Evolutionary conservation across 1,140 invertebrate species (phyloP).

Genomic region (Drosophila gunungcola): DNA sequence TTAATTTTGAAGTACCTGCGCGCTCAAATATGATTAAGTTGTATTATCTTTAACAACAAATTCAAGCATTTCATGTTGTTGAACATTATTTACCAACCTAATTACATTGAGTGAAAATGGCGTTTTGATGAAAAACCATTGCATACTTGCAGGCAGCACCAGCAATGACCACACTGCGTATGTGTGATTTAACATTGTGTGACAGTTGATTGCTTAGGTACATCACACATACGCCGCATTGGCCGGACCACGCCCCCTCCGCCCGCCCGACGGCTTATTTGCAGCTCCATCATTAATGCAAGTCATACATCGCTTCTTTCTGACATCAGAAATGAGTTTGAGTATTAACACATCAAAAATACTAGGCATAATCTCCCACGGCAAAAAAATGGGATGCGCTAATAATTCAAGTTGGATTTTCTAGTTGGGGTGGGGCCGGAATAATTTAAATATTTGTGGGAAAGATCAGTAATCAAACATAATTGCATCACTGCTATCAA

Average conservation of each 20-base stretch:
- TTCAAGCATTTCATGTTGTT: too few relatives aligned
- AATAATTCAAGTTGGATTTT: slow-evolving; percentile 9
- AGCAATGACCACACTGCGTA: slow-evolving; percentile 18
- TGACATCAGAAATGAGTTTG: slow-evolving; percentile 26
- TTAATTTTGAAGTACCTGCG: too few relatives aligned
- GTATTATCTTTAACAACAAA: too few relatives aligned
- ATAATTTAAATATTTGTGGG: slow-evolving; percentile 16
- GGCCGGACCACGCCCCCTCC: slow-evolving; percentile 7
- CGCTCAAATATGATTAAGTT: too few relatives aligned
- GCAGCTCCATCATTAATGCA: slow-evolving; percentile 49
- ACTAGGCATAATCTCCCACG: slow-evolving; percentile 32
- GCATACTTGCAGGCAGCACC: slow-evolving; percentile 30
- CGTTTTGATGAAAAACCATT: background rate
- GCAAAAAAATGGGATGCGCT: slow-evolving; percentile 9
- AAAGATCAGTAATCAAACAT: slow-evolving; percentile 12
- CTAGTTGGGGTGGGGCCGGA: background rate
- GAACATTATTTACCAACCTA: too few relatives aligned
- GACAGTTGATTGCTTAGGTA: slow-evolving; percentile 6
- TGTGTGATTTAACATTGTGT: slow-evolving; percentile 10
- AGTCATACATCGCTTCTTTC: slow-evolving; percentile 14
- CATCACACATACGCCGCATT: slow-evolving; percentile 46
- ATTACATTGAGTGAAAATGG: background rate
- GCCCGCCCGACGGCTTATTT: slow-evolving; percentile 29
- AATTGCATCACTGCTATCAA: background rate
- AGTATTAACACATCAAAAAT: slow-evolving; percentile 16